A percentile compares a stretch with the other conserved stretches of the same genome.
Conservation (phyloP, 23 tunicate genomes). For the Trididemnum nubilum region DNA sequence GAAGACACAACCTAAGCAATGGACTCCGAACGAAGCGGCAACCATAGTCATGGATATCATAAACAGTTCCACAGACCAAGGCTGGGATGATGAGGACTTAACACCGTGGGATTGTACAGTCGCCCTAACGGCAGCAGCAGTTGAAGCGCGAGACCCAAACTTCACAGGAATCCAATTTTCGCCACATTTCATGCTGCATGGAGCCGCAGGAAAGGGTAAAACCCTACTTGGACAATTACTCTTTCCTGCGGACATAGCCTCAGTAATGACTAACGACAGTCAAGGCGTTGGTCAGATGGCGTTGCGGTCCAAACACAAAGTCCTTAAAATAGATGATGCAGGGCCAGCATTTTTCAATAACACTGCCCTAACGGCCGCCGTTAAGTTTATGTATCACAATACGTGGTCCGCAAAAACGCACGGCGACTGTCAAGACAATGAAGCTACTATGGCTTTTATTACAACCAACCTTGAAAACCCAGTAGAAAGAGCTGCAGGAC, state of each 20-base stretch:
- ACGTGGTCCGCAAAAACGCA: too few relatives aligned
- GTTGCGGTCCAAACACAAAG: background rate
- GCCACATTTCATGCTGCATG: conserved; percentile 19
- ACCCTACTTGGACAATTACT: conserved; percentile 15
- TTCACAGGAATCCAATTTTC: background rate
- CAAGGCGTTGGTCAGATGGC: conserved; percentile 28
- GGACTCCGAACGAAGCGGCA: background rate
- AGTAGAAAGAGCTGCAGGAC: too few relatives aligned
- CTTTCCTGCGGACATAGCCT: conserved; percentile 9
- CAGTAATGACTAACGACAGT: background rate
- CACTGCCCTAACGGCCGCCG: background rate
- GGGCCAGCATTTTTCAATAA: background rate
- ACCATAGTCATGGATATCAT: background rate
- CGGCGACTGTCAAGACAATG: too few relatives aligned
- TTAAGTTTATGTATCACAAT: too few relatives aligned
- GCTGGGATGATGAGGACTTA: background rate
- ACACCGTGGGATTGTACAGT: background rate
- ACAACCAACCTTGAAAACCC: too few relatives aligned
- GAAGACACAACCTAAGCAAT: background rate
- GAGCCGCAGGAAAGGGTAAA: conserved; percentile 20
- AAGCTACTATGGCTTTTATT: too few relatives aligned
- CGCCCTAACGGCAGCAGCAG: background rate
- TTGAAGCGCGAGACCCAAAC: background rate
- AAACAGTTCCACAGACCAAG: background rate
- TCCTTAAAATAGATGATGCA: conserved; percentile 30